Conservation (phyloP, 1,140 invertebrate genomes). For the Macrosteles quadrilineatus region DNA sequence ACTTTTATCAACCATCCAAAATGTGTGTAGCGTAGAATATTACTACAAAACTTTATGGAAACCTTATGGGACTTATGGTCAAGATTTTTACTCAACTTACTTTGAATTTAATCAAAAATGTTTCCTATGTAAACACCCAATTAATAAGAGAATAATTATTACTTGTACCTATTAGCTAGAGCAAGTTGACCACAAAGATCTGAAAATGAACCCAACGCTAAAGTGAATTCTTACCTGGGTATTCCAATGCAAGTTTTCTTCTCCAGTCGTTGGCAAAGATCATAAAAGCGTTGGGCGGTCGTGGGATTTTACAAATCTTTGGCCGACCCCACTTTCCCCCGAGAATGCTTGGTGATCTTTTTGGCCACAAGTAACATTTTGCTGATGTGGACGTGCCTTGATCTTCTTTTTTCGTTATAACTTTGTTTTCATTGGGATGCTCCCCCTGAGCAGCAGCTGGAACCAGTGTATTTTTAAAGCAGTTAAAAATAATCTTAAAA, state of each 20-base stretch:
- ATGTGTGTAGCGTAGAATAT: no score
- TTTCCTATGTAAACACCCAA: no score
- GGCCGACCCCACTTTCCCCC: not conserved
- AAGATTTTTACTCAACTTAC: no score
- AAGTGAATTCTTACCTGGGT: conserved; percentile 48
- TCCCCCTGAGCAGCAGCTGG: not conserved
- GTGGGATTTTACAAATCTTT: conserved; percentile 54
- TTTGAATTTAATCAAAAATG: no score
- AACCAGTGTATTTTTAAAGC: not conserved
- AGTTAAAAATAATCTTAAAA: no score
- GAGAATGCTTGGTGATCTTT: not conserved
- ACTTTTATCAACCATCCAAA: no score
- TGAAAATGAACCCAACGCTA: no score
- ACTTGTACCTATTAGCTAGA: no score
- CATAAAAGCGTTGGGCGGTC: conserved; percentile 69
- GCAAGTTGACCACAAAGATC: no score
- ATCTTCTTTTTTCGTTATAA: not conserved
- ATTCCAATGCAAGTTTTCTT: conserved; percentile 56
- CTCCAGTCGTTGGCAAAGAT: conserved; percentile 64
- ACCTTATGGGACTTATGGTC: no score
- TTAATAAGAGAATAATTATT: no score
- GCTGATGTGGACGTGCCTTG: not conserved
- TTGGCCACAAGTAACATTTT: not conserved
- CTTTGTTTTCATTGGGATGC: conserved; percentile 13
- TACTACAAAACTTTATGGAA: no score